A percentile compares a stretch with the other conserved stretches of the same genome.
Conservation (phyloP, 2,888 invertebrate species). For the Xylocampa areola region DNA sequence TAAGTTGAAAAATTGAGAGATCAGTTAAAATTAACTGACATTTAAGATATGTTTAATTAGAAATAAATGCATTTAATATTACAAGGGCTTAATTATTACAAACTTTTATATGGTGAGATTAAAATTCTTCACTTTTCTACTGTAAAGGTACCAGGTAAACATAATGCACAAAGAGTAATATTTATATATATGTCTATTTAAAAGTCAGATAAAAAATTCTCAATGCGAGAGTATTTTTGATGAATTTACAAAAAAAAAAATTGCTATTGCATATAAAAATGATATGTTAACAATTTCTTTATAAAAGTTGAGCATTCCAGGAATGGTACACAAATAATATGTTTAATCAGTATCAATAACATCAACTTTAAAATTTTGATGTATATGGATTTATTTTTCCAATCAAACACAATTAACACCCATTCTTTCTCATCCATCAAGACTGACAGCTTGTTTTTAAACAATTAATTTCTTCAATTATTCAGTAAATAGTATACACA, state of each 20-base stretch:
- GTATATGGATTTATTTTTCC: constrained; percentile 15
- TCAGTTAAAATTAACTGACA: constrained; percentile 11
- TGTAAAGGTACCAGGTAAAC: constrained; percentile 11
- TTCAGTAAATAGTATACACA: constrained; percentile 5
- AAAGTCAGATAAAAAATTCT: not conserved
- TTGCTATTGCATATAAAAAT: constrained; percentile 33
- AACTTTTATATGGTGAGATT: not conserved
- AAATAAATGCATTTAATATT: constrained; percentile 47
- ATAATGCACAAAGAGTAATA: constrained; percentile 1
- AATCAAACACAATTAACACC: constrained; percentile 15
- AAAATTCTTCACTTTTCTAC: not conserved
- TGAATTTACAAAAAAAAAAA: constrained; percentile 3
- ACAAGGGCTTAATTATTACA: constrained; percentile 12
- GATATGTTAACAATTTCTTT: constrained; percentile 50
- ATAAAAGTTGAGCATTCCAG: constrained; percentile 70
- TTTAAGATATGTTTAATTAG: constrained; percentile 32
- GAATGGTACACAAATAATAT: constrained; percentile 55
- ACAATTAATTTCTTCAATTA: constrained; percentile 33
- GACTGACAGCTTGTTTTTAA: constrained; percentile 6
- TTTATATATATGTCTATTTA: not conserved
- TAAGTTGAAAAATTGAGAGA: constrained; percentile 9
- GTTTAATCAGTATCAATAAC: constrained; percentile 28
- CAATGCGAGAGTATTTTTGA: not conserved
- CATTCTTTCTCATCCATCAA: constrained; percentile 1
- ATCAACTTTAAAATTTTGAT: constrained; percentile 19